Conservation (phyloP, 1,140 invertebrate species). For the Drosophila sulfurigaster region DNA sequence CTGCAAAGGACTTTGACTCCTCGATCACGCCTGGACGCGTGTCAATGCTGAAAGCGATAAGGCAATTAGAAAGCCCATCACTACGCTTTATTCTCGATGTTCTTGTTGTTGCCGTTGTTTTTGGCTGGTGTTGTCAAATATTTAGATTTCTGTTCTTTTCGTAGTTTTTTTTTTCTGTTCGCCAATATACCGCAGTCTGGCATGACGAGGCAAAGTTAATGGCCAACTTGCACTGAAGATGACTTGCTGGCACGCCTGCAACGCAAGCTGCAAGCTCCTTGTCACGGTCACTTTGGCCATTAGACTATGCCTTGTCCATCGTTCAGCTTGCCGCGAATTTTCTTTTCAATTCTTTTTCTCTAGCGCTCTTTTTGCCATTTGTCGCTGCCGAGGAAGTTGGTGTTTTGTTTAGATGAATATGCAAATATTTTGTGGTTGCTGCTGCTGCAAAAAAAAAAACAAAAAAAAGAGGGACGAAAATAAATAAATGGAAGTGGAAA, state of each 20-base stretch:
- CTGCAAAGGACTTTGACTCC: constrained; percentile 67
- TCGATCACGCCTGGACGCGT: constrained; percentile 58
- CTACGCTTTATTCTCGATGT: constrained; percentile 2
- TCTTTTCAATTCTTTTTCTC: constrained; percentile 50
- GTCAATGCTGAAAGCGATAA: constrained; percentile 77
- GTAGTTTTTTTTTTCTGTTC: constrained; percentile 22
- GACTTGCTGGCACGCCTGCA: constrained; percentile 49
- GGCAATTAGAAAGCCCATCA: constrained; percentile 71
- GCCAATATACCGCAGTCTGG: constrained; percentile 52
- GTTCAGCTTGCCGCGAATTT: constrained; percentile 26
- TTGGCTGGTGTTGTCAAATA: constrained; percentile 68
- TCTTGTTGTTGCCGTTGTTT: constrained; percentile 7
- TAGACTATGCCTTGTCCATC: constrained; percentile 52
- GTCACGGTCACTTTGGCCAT: constrained; percentile 73
- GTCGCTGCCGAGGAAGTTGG: constrained; percentile 66
- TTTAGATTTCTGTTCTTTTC: constrained; percentile 42
- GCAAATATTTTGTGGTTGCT: constrained; percentile 71
- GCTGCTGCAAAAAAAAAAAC: constrained; percentile 29
- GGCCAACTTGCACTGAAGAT: constrained; percentile 55
- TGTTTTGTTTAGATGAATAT: constrained; percentile 83
- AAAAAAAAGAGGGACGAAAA: constrained; percentile 5
- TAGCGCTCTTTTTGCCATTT: constrained; percentile 59
- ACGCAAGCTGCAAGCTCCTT: constrained; percentile 15
- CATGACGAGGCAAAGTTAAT: constrained; percentile 56
- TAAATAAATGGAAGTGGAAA: constrained; percentile 8